Evolutionary conservation across 2,797 vertebrate species (phyloP), one percentile per base, ranked within the genome.

Genomic region (Carcharodon carcharias): DNA sequence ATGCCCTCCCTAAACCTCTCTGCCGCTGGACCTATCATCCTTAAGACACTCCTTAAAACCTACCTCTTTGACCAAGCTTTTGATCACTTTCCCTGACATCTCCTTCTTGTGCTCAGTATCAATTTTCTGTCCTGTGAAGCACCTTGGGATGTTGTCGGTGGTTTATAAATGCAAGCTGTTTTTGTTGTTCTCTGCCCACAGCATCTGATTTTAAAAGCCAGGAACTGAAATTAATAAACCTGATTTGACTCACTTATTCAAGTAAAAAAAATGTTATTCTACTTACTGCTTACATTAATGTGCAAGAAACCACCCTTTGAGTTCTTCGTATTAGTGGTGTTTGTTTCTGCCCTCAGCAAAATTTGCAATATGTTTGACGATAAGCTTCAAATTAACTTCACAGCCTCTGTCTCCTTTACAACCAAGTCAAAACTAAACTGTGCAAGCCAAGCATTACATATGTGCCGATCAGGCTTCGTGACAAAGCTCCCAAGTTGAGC

Each of bases 381-480:
- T 54, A 77, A 93, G 23, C 21, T 95, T 95, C 18, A 95, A 95
- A 56, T 71, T 95, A 73, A 56, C 71, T 35, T 73, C 31, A 77
- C 50, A 95, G 69, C 67, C 94, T n/a, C 50, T 56, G 6, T 50
- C 40, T 8, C 50, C 50, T 58, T 95, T 95, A 95, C 31, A 73
- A 31, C 2, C 5, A 73, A 95, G 94, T 71, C 21, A 95, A 31
- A 54, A 95, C 45, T 69, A 95, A 54, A 71, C 65, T 50, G 45
- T 71, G 31, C 93, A 71, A 71, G n/a, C 54, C 50, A 56, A 54
- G 16, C 31, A 77, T 71, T 73, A 35, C 94, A 73, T 56, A 77
- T 31, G 67, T 69, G 45, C 94, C 69, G 35, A 50, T 56, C 28
- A 77, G 50, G 50, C 45, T 16, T 73, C 50, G 69, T 77, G 69